A percentile compares a stretch with the other conserved stretches of the same genome.
These are phyloP conservation scores for Ciconia maguari DNA, from an alignment of 2,113 vertebrate species.

Conservation along the genomic window DNA sequence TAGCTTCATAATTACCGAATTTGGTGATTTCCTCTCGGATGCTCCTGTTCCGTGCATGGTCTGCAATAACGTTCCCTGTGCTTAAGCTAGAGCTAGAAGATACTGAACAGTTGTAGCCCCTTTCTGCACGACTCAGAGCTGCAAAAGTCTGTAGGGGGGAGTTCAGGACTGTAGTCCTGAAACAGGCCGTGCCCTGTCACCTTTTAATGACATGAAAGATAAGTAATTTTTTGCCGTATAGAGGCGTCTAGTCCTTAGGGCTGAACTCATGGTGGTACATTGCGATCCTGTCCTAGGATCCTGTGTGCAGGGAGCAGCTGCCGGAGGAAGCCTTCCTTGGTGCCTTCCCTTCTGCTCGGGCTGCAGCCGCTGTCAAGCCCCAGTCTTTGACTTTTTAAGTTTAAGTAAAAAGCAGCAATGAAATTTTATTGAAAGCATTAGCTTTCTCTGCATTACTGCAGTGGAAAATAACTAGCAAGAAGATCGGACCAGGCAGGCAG, in stretches of 20 bases:
- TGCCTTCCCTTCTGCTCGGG: background rate
- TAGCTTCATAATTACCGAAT: background rate
- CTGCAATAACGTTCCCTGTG: background rate
- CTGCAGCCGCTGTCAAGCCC: background rate
- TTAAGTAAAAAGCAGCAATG: background rate
- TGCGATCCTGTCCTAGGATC: background rate
- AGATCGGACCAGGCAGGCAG: background rate
- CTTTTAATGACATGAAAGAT: background rate
- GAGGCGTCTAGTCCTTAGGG: background rate
- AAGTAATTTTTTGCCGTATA: background rate
- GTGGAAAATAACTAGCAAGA: background rate
- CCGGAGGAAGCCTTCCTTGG: background rate
- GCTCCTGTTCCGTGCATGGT: background rate
- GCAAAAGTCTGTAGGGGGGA: background rate
- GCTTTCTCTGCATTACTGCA: background rate
- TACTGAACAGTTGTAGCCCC: background rate
- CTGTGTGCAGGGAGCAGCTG: background rate
- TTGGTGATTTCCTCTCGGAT: background rate
- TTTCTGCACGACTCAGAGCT: background rate
- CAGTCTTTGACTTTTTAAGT: background rate
- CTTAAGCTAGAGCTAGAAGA: background rate
- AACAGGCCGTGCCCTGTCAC: background rate
- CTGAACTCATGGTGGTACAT: background rate
- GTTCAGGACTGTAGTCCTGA: background rate
- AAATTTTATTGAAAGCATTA: background rate